Conservation (phyloP, 2,113 vertebrate genomes). For the Oncorhynchus kisutch region DNA sequence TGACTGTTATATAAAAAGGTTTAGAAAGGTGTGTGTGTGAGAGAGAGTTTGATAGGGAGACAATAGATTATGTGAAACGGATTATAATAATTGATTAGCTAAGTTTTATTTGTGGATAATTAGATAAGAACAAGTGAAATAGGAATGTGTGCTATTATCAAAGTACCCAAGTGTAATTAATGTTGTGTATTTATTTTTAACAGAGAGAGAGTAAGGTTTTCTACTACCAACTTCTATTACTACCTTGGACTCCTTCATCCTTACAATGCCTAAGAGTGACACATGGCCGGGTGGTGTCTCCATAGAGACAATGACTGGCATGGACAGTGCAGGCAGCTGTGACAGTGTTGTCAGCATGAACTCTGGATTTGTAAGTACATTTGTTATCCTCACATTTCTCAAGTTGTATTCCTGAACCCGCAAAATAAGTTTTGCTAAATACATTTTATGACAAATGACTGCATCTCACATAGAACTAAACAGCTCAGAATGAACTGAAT, state of each 20-base stretch:
- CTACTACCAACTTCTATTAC: slow-evolving; percentile 4
- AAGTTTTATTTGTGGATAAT: too few relatives aligned
- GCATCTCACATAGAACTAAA: background rate
- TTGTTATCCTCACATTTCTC: background rate
- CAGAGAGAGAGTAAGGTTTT: slow-evolving; percentile 26
- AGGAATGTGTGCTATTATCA: background rate
- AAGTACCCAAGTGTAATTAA: background rate
- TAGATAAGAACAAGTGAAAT: too few relatives aligned
- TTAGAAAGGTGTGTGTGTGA: background rate
- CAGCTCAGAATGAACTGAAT: background rate
- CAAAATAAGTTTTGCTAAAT: background rate
- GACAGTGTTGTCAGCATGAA: slow-evolving; percentile 81
- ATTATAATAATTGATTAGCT: too few relatives aligned
- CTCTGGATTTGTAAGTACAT: slow-evolving; percentile 80
- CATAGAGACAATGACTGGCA: slow-evolving; percentile 61
- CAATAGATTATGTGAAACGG: background rate
- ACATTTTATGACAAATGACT: background rate
- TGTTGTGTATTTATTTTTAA: background rate
- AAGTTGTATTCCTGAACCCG: background rate
- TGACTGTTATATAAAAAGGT: background rate
- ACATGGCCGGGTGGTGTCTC: slow-evolving; percentile 76
- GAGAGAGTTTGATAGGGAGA: background rate
- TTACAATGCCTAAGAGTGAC: slow-evolving; percentile 82
- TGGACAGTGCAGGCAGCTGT: slow-evolving; percentile 77
- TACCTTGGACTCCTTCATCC: slow-evolving; percentile 5